These are phyloP conservation scores for Drosophila suzukii DNA, from an alignment of 1,140 invertebrate genomes.

Conservation along the genomic window DNA sequence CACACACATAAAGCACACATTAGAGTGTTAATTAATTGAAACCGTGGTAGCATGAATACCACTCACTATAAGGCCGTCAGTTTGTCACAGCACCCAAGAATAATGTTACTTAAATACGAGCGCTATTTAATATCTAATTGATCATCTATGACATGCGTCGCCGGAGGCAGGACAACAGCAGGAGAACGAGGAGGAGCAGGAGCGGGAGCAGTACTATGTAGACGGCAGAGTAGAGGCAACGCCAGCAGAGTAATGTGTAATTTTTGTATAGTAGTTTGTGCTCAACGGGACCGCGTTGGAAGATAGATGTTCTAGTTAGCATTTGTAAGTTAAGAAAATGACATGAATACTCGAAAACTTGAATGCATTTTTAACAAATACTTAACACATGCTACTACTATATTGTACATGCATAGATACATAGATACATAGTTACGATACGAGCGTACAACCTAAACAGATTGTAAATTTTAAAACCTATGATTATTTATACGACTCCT, in stretches of 20 bases:
- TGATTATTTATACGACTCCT: slow-evolving; percentile 36
- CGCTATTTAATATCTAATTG: slow-evolving; percentile 42
- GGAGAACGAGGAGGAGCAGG: not conserved
- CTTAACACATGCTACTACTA: slow-evolving; percentile 54
- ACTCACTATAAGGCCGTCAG: slow-evolving; percentile 43
- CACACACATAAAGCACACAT: slow-evolving; percentile 38
- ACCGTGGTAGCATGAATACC: slow-evolving; percentile 38
- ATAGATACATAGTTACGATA: slow-evolving; percentile 9
- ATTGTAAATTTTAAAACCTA: slow-evolving; percentile 54
- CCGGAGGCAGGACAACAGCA: not conserved
- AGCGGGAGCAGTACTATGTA: slow-evolving; percentile 9
- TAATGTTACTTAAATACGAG: slow-evolving; percentile 63
- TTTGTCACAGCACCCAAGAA: slow-evolving; percentile 71
- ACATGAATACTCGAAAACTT: slow-evolving; percentile 78
- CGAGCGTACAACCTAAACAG: slow-evolving; percentile 16
- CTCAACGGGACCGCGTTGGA: slow-evolving; percentile 27
- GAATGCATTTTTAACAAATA: slow-evolving; percentile 76
- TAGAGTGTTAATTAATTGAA: slow-evolving; percentile 66
- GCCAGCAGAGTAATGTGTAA: slow-evolving; percentile 65
- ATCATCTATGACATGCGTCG: slow-evolving; percentile 15
- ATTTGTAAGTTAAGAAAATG: slow-evolving; percentile 72
- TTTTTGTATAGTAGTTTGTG: slow-evolving; percentile 78
- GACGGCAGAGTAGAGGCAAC: slow-evolving; percentile 33
- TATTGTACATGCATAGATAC: slow-evolving; percentile 18
- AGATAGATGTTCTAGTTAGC: slow-evolving; percentile 66